Evolutionary conservation across 2,888 invertebrate genomes (phyloP), one percentile per base, ranked within the genome.

Genomic region (Drosophila leonis): DNA sequence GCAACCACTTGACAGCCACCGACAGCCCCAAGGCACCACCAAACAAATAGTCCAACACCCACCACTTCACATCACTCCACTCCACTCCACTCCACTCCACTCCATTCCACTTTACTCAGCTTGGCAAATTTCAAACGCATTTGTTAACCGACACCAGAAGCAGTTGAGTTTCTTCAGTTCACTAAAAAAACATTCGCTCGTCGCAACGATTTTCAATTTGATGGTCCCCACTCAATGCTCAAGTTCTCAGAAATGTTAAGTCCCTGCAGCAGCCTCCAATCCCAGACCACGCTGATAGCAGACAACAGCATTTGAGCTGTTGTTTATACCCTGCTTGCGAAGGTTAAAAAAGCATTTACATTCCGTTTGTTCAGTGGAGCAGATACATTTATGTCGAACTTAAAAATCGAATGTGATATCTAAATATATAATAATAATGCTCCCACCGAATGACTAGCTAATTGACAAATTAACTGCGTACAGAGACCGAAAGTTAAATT

Each of bases 171-270:
- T 69, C 57, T 70, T 68, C 59, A 70, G 65, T 70, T 74, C 70
- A 72, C 75, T 82, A 74, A 83, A 86, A 81, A 66, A 73, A 75
- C 71, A 75, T 63, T 69, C 57, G 18, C 42, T 41, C 55, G 51
- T 64, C 67, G 62, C 77, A 65, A 71, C 64, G 67, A 78, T 75
- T 87, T 78, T 66, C 82, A 65, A 77, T 86, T 86, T 80, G 68
- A 80, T 85, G 65, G 70, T 54, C 56, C 68, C 69, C 74, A 73
- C 84, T 82, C 70, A 57, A 76, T 65, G 61, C 62, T 68, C 46
- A 49, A 76, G 73, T 61, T 77, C 79, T 68, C 70, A 55, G 57
- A 63, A 65, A 66, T 73, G 59, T 60, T 51, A 29, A 44, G 49
- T 46, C 44, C 35, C 51, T 62, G 39, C 46, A 62, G 27, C 42